Base-by-base conservation (phyloP, 2,888 invertebrate species). In the Ectobius pallidus region DNA sequence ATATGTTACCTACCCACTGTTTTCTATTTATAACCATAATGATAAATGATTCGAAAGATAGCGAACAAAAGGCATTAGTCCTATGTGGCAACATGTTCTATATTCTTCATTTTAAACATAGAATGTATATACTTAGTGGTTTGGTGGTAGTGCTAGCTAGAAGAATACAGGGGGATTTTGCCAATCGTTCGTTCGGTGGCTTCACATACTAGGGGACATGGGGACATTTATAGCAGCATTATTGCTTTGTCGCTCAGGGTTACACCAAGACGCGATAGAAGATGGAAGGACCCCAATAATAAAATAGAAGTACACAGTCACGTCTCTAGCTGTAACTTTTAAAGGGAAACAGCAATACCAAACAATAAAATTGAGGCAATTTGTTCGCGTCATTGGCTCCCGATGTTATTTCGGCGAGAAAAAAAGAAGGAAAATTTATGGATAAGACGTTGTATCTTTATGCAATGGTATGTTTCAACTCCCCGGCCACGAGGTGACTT, bases 291-390 rank as follows among this genome's bases (percentile, higher is more conserved):
- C 22, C 42, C 42, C 20, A 22, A 34, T 42, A 42, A 63, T 63
- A 42, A 63, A 63, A 63, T 9, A 22, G 6, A 42, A 63, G 39
- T 11, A 39, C 22, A 20, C 16, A 25, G 22, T 42, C 42, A 63
- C 63, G 63, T 63, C 61, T 32, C n/a, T 32, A 18, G 32, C 32
- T 30, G n/a, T 32, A 32, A 25, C 32, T 32, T n/a, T 61, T 7
- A 61, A 32, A 32, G 32, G 32, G 61, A 27, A 61, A 25, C 16
- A 32, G 61, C 61, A 61, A 63, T 34, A 22, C 20, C 63, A 63
- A 63, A 63, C 63, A 42, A 63, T 63, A 63, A 63, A 63, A 63
- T 42, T 34, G 63, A 63, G 63, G 63, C 63, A 63, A 63, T 63
- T 63, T 63, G 63, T 63, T 22, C 63, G 16, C 63, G 63, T 63